Conservation (phyloP, 2,797 vertebrate genomes). For the Morelia viridis region DNA sequence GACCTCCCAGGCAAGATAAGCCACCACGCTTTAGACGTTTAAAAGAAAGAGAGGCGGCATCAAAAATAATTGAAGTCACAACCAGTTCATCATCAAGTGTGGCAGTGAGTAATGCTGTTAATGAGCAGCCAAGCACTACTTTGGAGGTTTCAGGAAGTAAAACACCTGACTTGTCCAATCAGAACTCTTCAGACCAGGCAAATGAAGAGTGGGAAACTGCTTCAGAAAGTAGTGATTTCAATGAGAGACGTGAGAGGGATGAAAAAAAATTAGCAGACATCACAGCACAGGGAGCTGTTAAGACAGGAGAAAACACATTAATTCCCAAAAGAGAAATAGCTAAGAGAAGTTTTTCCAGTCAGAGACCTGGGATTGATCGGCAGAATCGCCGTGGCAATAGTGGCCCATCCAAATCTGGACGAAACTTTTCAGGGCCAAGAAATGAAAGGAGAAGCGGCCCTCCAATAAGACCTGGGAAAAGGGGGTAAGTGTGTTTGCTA, state of each 20-base stretch:
- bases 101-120: constrained; percentile 62
- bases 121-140: constrained; percentile 67
- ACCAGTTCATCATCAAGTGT: constrained; percentile 60
- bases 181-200: constrained; percentile 98
- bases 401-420: constrained; percentile 84
- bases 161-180: constrained; percentile 96
- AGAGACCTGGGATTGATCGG: constrained; percentile 88
- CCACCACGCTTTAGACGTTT: constrained; percentile 94
- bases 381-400: constrained; percentile 90
- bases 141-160: constrained; percentile 88
- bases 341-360: constrained; percentile 97
- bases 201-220: constrained; percentile 99
- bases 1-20: constrained; percentile 96
- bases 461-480: constrained; percentile 85
- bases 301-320: constrained; percentile 74
- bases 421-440: constrained; percentile 89
- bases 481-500: constrained; percentile 82
- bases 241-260: constrained; percentile 93
- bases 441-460: constrained; percentile 88
- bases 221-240: constrained; percentile 98
- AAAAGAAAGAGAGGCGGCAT: constrained; percentile 87
- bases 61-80: constrained; percentile 70
- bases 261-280: constrained; percentile 86
- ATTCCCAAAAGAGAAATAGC: constrained; percentile 86
- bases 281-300: constrained; percentile 72